Percentiles rank a stretch among this genome's conserved stretches.
Evolutionary conservation across 1,140 invertebrate genomes (phyloP).

Genomic region (Tigriopus japonicus): DNA sequence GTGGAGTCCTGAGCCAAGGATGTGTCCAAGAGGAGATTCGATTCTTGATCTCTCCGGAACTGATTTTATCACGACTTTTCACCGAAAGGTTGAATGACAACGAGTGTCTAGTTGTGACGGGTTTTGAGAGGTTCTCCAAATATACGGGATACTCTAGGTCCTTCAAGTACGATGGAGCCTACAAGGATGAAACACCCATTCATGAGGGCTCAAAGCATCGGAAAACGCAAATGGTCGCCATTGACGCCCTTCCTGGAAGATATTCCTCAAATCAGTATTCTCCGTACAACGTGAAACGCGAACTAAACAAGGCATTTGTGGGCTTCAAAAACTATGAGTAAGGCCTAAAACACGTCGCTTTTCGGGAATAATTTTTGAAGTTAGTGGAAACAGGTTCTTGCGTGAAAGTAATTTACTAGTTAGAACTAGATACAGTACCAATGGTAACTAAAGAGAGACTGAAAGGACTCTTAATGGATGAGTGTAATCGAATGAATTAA

Average conservation of each 20-base stretch:
- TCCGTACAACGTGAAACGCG: constrained; percentile 25
- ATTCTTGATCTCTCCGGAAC: constrained; percentile 87
- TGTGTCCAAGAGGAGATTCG: constrained; percentile 96
- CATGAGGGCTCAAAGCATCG: constrained; percentile 47
- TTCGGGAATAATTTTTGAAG: background rate
- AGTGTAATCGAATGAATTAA: too few species aligned
- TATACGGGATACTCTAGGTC: constrained; percentile 65
- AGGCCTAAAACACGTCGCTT: too few species aligned
- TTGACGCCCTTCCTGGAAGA: constrained; percentile 55
- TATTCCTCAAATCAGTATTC: constrained; percentile 26
- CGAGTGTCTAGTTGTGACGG: constrained; percentile 72
- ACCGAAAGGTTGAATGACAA: constrained; percentile 56
- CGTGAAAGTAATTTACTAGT: too few species aligned
- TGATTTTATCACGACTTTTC: constrained; percentile 65
- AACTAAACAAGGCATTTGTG: constrained; percentile 45
- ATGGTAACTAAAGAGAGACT: too few species aligned
- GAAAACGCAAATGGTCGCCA: constrained; percentile 60
- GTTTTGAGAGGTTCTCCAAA: constrained; percentile 58
- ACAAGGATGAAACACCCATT: constrained; percentile 44
- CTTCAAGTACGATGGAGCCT: constrained; percentile 58
- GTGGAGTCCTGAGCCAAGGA: constrained; percentile 70
- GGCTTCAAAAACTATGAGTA: constrained; percentile 36
- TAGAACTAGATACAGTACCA: too few species aligned
- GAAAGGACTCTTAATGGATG: too few species aligned
- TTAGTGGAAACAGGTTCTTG: too few species aligned